A percentile compares a stretch with the other conserved stretches of the same genome.
Evolutionary conservation across 2,797 vertebrate genomes (phyloP).

Genomic region (Taeniopygia guttata): DNA sequence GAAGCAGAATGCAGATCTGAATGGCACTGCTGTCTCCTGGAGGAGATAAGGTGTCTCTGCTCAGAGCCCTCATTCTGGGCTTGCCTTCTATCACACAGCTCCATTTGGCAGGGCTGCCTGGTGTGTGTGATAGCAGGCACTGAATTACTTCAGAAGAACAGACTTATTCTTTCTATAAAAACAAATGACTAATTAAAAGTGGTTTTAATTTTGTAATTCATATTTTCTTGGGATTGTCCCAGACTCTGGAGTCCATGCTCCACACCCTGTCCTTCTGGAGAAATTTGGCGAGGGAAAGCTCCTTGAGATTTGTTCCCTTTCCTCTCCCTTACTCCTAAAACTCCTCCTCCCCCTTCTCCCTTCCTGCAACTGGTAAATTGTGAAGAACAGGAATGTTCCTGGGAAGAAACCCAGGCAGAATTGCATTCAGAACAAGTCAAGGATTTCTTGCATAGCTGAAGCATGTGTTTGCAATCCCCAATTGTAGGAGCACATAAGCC

Average conservation of each 20-base stretch:
- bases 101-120: conserved; percentile 34
- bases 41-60: not conserved
- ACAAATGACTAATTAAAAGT: conserved; percentile 37
- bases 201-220: conserved; percentile 26
- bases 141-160: conserved; percentile 18
- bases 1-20: not conserved
- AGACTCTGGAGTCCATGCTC: not conserved
- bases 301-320: conserved; percentile 2
- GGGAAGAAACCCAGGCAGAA: conserved; percentile 67
- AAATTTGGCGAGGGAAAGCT: conserved; percentile 27
- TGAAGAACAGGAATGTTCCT: conserved; percentile 64
- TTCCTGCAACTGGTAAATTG: conserved; percentile 59
- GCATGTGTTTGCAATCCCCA: conserved; percentile 69
- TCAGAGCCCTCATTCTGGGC: not conserved
- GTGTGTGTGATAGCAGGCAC: conserved; percentile 5
- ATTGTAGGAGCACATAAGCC: not conserved
- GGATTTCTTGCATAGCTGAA: conserved; percentile 67
- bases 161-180: not conserved
- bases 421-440: conserved; percentile 60
- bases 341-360: not conserved
- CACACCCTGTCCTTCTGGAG: conserved; percentile 44
- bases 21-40: conserved; percentile 22
- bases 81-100: conserved; percentile 34
- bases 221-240: conserved; percentile 17
- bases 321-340: conserved; percentile 27